Evolutionary conservation across 2,888 invertebrate species (phyloP), one percentile per base, ranked within the genome.

Genomic region (Loripinus fragilis): DNA sequence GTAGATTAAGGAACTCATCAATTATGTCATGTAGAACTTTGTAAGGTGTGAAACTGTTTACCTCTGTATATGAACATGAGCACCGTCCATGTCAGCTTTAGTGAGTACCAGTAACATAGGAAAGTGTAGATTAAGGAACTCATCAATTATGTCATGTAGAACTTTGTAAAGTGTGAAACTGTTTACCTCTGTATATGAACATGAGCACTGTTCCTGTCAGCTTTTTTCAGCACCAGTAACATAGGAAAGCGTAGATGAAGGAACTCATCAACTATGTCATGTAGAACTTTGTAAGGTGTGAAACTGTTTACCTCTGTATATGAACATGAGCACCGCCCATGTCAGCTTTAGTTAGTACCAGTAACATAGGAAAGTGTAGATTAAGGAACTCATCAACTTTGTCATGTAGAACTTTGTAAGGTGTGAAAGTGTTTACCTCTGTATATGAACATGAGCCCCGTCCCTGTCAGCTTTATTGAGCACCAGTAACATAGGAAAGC

Each of bases 271-370:
- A 89, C 88, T n/a, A 89, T 81, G 38, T 70, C 68, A 45, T 82
- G 85, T 25, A 89, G 38, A 8, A 83, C 75, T 12, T 76, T 71
- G 1, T 85, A n/a, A n/a, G n/a, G n/a, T n/a, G 41, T 41, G 7
- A n/a, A n/a, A n/a, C n/a, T n/a, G n/a, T 10, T 41, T 41, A 48
- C 48, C 48, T 55, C 5, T 25, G 33, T 28, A 86, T 85, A 67
- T 85, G 83, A 2, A 68, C 65, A 41, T 41, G 70, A 15, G 89
- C 74, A 10, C 71, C 72, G 0, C 70, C 64, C n/a, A 70, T 64
- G 65, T 89, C 89, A 65, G 81, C 80, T 75, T 89, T 89, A 64
- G 88, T 89, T 30, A 89, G 80, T 10, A 85, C 89, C 70, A 87
- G 75, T 48, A 86, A 74, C 72, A 87, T 87, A 10, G 89, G 89